Percentiles rank a stretch among this genome's conserved stretches.
Conservation (phyloP, 1,140 invertebrate genomes). For the Achroia grisella region DNA sequence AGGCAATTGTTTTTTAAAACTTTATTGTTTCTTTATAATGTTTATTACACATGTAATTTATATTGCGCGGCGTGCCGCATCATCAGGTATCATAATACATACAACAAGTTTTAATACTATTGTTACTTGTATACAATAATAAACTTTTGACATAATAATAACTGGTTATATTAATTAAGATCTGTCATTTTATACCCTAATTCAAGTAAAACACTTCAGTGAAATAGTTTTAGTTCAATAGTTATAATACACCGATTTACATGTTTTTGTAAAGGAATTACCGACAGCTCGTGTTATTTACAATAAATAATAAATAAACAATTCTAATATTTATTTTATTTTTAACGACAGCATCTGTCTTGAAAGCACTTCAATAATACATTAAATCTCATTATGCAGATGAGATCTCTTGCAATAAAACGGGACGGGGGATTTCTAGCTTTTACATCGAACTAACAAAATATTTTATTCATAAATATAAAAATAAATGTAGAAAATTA, state of each 20-base stretch:
- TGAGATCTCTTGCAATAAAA: conserved; percentile 8
- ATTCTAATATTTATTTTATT: conserved; percentile 13
- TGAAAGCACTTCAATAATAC: conserved; percentile 50
- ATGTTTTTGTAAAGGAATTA: conserved; percentile 28
- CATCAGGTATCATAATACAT: conserved; percentile 55
- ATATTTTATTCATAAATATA: conserved; percentile 2
- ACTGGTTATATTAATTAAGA: conserved; percentile 60
- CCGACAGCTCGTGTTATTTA: conserved; percentile 34
- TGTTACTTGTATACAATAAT: conserved; percentile 69
- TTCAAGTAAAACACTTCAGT: conserved; percentile 39
- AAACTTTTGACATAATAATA: conserved; percentile 67
- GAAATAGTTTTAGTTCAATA: conserved; percentile 24
- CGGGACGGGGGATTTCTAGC: conserved; percentile 8
- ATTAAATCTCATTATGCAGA: conserved; percentile 24
- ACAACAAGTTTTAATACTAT: conserved; percentile 65
- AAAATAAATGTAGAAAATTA: background rate
- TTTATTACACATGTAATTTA: conserved; percentile 69
- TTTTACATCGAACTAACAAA: too few relatives aligned
- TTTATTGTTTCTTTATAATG: conserved; percentile 69
- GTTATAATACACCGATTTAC: conserved; percentile 24
- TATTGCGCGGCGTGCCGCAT: conserved; percentile 38
- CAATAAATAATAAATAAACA: conserved; percentile 12
- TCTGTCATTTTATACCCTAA: conserved; percentile 40
- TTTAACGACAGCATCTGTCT: conserved; percentile 65
- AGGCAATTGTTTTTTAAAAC: conserved; percentile 51